Evolutionary conservation across 92 coral and sea anemone species (phyloP).

Genomic region (Parazoanthus darwini): DNA sequence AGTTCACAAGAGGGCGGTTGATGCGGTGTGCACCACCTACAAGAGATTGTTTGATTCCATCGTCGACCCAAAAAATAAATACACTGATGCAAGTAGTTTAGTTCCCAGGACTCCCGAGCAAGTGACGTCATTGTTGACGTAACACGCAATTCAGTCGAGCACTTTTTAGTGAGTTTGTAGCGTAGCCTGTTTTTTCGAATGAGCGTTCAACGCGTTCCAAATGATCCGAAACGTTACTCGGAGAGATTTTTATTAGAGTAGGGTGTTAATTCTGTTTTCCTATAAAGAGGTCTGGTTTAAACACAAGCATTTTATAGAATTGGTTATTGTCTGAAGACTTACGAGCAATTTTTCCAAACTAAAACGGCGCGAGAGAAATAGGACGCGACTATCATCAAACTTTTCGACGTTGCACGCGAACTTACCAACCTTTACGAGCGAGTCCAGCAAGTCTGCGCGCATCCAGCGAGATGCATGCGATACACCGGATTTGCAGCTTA

Average conservation of each 20-base stretch:
- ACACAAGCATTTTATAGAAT: too few species aligned
- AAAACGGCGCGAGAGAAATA: too few species aligned
- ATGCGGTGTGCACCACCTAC: slow-evolving; percentile 92
- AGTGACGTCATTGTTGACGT: slow-evolving; percentile 90
- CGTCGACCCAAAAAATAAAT: slow-evolving; percentile 76
- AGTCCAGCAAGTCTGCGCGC: too few species aligned
- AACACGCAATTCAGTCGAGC: background rate
- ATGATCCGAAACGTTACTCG: background rate
- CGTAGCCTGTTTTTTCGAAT: background rate
- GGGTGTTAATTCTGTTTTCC: too few species aligned
- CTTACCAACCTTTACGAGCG: too few species aligned
- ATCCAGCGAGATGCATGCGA: too few species aligned
- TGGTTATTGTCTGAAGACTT: too few species aligned
- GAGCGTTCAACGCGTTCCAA: background rate
- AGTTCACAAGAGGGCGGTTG: slow-evolving; percentile 94
- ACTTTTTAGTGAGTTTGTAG: background rate
- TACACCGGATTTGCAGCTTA: too few species aligned
- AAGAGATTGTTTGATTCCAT: slow-evolving; percentile 76
- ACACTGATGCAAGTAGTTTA: slow-evolving; percentile 75
- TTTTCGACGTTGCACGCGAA: too few species aligned
- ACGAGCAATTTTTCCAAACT: too few species aligned
- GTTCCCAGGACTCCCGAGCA: slow-evolving; percentile 94
- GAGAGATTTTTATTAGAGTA: background rate
- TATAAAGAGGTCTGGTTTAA: too few species aligned
- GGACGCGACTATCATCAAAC: too few species aligned